A percentile compares a stretch with the other conserved stretches of the same genome.
Evolutionary conservation across 2,888 invertebrate species (phyloP).

Genomic region (Polydrusus pterygomalis): DNA sequence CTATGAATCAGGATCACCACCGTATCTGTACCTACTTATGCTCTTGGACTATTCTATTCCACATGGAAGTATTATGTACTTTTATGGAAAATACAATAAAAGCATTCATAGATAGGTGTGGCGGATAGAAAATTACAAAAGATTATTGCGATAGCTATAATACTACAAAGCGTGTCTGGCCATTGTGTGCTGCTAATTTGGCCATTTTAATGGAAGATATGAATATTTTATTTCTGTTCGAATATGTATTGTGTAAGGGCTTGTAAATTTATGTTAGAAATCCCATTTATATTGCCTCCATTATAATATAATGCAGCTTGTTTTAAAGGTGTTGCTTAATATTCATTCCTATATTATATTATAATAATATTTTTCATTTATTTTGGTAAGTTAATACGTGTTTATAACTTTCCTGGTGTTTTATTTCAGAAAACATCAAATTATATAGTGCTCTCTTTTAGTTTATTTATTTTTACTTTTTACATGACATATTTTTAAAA

Average conservation of each 20-base stretch:
- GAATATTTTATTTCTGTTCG: slow-evolving; percentile 18
- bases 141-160: slow-evolving; percentile 27
- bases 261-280: background rate
- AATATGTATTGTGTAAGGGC: background rate
- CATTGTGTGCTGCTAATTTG: slow-evolving; percentile 28
- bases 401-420: no score
- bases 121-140: slow-evolving; percentile 20
- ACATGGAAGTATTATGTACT: background rate
- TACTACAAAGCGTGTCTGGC: slow-evolving; percentile 25
- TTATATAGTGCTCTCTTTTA: no score
- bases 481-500: no score
- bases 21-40: background rate
- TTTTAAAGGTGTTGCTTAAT: no score
- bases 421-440: no score
- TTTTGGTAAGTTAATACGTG: no score
- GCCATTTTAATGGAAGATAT: slow-evolving; percentile 26
- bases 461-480: no score
- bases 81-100: slow-evolving; percentile 22
- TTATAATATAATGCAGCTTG: background rate
- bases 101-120: slow-evolving; percentile 22
- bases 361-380: no score
- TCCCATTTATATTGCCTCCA: background rate
- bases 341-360: no score
- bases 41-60: slow-evolving; percentile 8
- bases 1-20: no score